Evolutionary conservation across 2,888 invertebrate species (phyloP), one percentile per base, ranked within the genome.

Genomic region (Diploptera punctata): DNA sequence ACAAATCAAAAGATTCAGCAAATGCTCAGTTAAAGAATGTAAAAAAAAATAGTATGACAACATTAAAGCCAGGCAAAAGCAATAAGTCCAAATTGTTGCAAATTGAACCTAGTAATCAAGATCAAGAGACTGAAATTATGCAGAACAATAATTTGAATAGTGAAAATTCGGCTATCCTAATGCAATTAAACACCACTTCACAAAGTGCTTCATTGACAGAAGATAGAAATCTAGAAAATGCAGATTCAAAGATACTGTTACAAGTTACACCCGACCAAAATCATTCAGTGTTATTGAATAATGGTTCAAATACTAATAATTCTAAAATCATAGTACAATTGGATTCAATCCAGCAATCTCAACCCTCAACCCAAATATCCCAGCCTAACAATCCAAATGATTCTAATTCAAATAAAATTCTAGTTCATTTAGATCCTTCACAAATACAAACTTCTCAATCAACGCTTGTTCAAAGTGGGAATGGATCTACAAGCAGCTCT

Each of bases 221-320:
- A n/a, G 29, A 26, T 26, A 16, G 9, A 16, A 54, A 9, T 21
- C 26, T 16, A 26, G 54, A 21, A 13, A 57, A 26, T 29, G 24
- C 57, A n/a, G 29, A 57, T 57, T n/a, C 26, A n/a, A 57, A 10
- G 29, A 57, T 57, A 57, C 13, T 57, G 26, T n/a, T 57, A 10
- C 57, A 57, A 2, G 16, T 57, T 7, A 24, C 26, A 3, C 29
- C 57, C 5, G 10, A 26, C 13, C 57, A 57, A 9, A 57, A 29
- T 24, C 57, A 57, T 3, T 24, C 57, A 13, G 7, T 57, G 2
- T 16, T 57, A n/a, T 16, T 57, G 57, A 57, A 57, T 18, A 29
- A 16, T 31, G 18, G 26, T 57, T 26, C 57, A 26, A 29, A 4
- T 57, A 57, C 2, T 10, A 10, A 7, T 18, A 57, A 57, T n/a